Base-by-base conservation (phyloP, 2,797 vertebrate species). In the Clarias fuscus region DNA sequence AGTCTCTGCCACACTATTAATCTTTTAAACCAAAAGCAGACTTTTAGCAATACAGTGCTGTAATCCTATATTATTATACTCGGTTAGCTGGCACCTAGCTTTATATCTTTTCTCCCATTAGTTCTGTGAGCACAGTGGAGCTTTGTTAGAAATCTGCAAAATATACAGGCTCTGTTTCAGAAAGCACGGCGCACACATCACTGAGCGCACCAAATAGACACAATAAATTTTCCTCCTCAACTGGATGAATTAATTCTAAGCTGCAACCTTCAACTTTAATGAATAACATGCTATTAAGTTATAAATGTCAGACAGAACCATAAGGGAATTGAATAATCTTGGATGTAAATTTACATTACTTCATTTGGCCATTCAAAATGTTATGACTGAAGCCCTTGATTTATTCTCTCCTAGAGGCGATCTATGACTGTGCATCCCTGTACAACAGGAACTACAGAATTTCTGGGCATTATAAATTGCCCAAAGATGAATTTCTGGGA, bases 401-500 rank as follows among this genome's bases (percentile, higher is more conserved):
- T 62, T 15, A 59, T 68, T 90, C 77, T 89, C 53, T 85, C 59
- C 27, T 83, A 99, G 98, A 99, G 89, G 98, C 98, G 84, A 96
- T 95, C 90, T 99, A 99, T 2, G 98, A 99, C 94, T 99, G 98
- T 56, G 97, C 97, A 0, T 97, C 98, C 1, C 96, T 99, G 77
- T 97, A 97, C 92, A 95, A 91, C 92, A 98, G 94, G 94, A 99
- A 95, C 93, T 99, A 99, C 93, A 94, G 93, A 86, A 99, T 98
- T 92, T 98, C 98, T 14, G 98, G 98, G 0, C 96, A 97, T 89
- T 99, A 99, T 92, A 98, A 96, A 91, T 93, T 99, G 64, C 98
- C 97, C 67, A 96, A 97, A 18, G 97, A 99, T n/a, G 98, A 98
- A 48, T 98, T 98, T 90, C 88, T 99, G 92, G 97, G 97, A 65